Percentiles rank a stretch among this genome's conserved stretches.
These are phyloP conservation scores for Hybos culiciformis DNA, from an alignment of 2,888 invertebrate species.

Conservation along the genomic window DNA sequence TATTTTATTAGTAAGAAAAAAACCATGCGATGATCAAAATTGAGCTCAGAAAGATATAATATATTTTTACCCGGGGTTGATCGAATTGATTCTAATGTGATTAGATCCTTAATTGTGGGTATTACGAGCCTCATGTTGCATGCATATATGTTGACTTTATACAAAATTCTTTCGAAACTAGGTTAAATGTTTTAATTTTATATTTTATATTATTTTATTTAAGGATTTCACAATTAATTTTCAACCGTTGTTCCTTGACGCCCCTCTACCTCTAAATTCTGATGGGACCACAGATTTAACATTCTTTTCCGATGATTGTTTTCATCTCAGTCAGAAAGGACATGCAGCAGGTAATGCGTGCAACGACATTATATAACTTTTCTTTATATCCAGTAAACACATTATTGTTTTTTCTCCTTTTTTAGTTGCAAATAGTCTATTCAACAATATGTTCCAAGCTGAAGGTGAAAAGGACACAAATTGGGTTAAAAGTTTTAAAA, in stretches of 20 bases:
- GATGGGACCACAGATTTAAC: conserved; percentile 37
- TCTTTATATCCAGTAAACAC: not conserved
- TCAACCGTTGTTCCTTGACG: conserved; percentile 32
- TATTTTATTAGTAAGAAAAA: not conserved
- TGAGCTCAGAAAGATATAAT: not conserved
- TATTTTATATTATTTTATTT: not conserved
- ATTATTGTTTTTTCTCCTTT: conserved; percentile 7
- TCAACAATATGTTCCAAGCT: conserved; percentile 48
- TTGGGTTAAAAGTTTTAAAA: conserved; percentile 21
- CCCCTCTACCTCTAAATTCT: conserved; percentile 26
- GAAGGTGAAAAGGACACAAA: conserved; percentile 36
- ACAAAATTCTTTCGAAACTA: too few species aligned
- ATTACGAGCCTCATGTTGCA: too few species aligned
- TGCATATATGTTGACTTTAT: too few species aligned
- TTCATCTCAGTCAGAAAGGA: conserved; percentile 46
- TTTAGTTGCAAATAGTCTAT: conserved; percentile 40
- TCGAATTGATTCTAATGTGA: too few species aligned
- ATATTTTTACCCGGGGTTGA: too few species aligned
- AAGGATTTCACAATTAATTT: conserved; percentile 43
- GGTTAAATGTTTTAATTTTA: too few species aligned
- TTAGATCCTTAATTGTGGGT: too few species aligned
- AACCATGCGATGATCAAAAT: not conserved
- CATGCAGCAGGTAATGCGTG: conserved; percentile 40
- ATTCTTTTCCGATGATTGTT: conserved; percentile 44
- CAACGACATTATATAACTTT: too few species aligned